phyloP scores from a whole-genome alignment of 2,888 invertebrate species.

The Agelastica alni region DNA sequence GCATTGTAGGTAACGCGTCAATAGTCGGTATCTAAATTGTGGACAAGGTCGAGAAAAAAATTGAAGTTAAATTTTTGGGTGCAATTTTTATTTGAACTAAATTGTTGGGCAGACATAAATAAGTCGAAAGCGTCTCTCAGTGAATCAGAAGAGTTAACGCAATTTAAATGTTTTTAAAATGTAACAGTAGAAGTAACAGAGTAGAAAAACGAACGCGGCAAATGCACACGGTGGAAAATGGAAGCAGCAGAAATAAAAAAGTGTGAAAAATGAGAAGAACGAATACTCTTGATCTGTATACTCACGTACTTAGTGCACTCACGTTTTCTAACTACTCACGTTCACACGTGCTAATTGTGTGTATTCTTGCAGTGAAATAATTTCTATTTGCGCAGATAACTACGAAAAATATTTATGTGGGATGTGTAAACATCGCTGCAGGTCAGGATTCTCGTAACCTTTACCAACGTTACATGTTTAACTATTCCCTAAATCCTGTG shows the following conservation, averaged over 20 bases:
- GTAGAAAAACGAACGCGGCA: not conserved
- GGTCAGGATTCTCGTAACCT: not conserved
- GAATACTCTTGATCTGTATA: conserved; percentile 30
- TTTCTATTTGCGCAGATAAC: conserved; percentile 4
- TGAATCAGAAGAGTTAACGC: no score
- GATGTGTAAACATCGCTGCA: not conserved
- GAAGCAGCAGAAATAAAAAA: not conserved
- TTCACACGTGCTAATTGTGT: conserved; percentile 41
- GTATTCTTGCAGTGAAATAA: conserved; percentile 6
- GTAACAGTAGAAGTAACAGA: not conserved
- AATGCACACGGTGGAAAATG: not conserved
- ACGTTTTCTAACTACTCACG: conserved; percentile 41
- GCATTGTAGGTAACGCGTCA: no score
- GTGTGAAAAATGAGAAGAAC: conserved; percentile 4
- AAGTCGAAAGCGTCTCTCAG: no score
- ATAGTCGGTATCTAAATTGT: no score
- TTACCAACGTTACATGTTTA: no score
- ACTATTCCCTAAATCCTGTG: no score
- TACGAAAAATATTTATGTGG: not conserved
- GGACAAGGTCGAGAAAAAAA: no score
- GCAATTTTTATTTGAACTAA: no score
- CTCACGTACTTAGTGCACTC: conserved; percentile 35
- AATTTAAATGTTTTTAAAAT: no score
- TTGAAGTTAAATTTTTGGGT: no score
- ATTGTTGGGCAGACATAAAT: no score